Evolutionary conservation across 2,888 invertebrate genomes (phyloP).

Genomic region (Sisyra terminalis): DNA sequence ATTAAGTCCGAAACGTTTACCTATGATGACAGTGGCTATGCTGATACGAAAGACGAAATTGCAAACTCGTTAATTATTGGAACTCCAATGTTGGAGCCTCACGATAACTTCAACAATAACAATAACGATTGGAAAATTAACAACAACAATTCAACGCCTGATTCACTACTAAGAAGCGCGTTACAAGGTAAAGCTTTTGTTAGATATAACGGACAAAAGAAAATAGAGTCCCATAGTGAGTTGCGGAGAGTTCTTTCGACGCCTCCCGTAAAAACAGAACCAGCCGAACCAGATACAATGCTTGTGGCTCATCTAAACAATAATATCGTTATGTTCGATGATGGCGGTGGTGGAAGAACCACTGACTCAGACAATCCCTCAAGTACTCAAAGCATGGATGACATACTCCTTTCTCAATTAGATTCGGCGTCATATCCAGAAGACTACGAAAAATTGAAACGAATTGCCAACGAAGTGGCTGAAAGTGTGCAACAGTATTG

Average conservation of each 20-base stretch:
- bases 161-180: slow-evolving; percentile 65
- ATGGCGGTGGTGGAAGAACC: slow-evolving; percentile 28
- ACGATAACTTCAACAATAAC: slow-evolving; percentile 43
- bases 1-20: slow-evolving; percentile 57
- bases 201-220: slow-evolving; percentile 22
- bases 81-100: slow-evolving; percentile 38
- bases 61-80: slow-evolving; percentile 28
- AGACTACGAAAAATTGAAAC: slow-evolving; percentile 70
- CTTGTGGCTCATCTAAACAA: slow-evolving; percentile 2
- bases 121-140: slow-evolving; percentile 63
- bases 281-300: slow-evolving; percentile 5
- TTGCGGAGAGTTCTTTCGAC: slow-evolving; percentile 36
- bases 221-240: slow-evolving; percentile 28
- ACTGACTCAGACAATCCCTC: slow-evolving; percentile 35
- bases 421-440: slow-evolving; percentile 50
- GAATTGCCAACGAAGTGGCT: slow-evolving; percentile 68
- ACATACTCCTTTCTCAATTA: slow-evolving; percentile 48
- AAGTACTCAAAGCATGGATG: slow-evolving; percentile 48
- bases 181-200: slow-evolving; percentile 57
- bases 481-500: slow-evolving; percentile 60
- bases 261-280: slow-evolving; percentile 27
- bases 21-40: slow-evolving; percentile 64
- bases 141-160: slow-evolving; percentile 39
- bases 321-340: slow-evolving; percentile 33
- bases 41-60: slow-evolving; percentile 42